Evolutionary conservation across 2,113 vertebrate genomes (phyloP), one percentile per base, ranked within the genome.

Genomic region (Gasterosteus aculeatus): DNA sequence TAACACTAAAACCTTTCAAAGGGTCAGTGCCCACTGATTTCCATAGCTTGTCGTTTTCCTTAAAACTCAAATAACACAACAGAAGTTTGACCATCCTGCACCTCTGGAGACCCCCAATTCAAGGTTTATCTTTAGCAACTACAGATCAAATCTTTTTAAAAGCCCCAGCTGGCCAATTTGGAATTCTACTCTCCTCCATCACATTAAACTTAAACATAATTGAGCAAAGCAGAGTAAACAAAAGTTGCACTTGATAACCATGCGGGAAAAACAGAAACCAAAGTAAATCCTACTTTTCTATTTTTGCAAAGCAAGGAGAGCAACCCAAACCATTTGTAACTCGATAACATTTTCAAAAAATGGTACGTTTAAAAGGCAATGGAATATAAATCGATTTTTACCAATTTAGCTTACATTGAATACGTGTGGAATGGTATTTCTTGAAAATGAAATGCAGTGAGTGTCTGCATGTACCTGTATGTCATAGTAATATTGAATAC

Each of bases 211-310:
- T 33, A 84, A 85, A 79, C 4, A 3, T 62, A 82, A 75, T 38
- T 5, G 54, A 85, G 58, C 22, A 64, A 72, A 86, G 46, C 6
- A 63, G 69, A 58, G 75, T 1, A 67, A 84, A 78, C 19, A 26
- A 83, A 83, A 81, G 60, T 49, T 76, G 77, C 66, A 72, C 31
- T 84, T 59, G 35, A 86, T 75, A 66, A 83, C 35, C 89, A 90
- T 92, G 91, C 89, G 89, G 80, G 26, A 82, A 88, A 67, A 85
- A 71, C 35, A 78, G 14, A 85, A 89, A 61, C 18, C 7, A 78
- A 88, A 82, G 7, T 38, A 83, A 80, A 82, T 60, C 26, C 68
- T 83, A 64, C 46, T 70, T 75, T 79, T 86, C 46, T 69, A 81
- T 61, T 35, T 71, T 49, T 46, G 19, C 77, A 84, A 80, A 69